Conservation (phyloP, 2,113 vertebrate species). For the Collichthys lucidus region DNA sequence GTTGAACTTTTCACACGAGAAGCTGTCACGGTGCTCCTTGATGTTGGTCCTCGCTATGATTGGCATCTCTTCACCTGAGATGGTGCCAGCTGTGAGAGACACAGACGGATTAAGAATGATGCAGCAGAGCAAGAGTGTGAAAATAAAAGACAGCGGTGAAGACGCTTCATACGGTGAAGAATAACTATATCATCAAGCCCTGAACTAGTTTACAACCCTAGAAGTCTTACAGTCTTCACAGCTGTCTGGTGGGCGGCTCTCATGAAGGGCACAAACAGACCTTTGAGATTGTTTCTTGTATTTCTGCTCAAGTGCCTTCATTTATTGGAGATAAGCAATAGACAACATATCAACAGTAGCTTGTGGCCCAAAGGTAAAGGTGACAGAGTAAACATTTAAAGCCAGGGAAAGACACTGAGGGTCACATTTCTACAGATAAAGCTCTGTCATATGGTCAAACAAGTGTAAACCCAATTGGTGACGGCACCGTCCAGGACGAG, state of each 20-base stretch:
- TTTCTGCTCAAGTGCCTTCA: neutral
- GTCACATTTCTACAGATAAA: neutral
- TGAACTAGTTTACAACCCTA: no score
- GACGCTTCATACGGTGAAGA: no score
- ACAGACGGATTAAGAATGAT: accelerated
- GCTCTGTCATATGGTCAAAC: neutral
- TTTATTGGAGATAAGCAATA: neutral
- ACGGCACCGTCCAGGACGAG: no score
- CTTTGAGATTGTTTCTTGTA: neutral
- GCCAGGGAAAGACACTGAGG: no score
- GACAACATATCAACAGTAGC: neutral
- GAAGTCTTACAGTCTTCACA: neutral
- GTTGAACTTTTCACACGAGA: conserved; percentile 97
- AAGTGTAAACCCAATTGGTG: no score
- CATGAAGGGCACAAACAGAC: neutral
- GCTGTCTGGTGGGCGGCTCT: neutral
- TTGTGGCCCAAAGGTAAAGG: neutral
- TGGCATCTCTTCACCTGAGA: conserved; percentile 96
- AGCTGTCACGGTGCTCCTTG: conserved; percentile 94
- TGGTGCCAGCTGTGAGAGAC: conserved; percentile 88
- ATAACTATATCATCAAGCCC: neutral
- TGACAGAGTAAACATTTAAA: neutral
- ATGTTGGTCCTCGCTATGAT: conserved; percentile 92
- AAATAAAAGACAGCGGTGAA: no score
- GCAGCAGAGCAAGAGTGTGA: neutral